phyloP scores from a whole-genome alignment of 2,888 invertebrate genomes.

The Aphrophora alni region DNA sequence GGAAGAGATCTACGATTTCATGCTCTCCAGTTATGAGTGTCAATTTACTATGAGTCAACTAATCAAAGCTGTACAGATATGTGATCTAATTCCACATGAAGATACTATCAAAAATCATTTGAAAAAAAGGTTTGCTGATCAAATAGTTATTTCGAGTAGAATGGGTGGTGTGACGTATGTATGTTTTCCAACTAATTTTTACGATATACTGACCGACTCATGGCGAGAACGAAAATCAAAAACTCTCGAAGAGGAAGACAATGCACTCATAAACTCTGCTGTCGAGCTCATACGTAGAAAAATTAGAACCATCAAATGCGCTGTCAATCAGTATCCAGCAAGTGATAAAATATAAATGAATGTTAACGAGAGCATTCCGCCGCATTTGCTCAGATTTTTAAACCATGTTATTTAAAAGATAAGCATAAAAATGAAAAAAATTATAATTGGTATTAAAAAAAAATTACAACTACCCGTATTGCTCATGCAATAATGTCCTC shows the following conservation, averaged over 20 bases:
- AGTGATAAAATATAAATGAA: neutral
- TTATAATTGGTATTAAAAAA: neutral
- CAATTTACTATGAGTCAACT: slow-evolving; percentile 2
- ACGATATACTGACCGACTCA: neutral
- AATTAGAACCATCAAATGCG: neutral
- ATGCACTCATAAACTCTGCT: slow-evolving; percentile 6
- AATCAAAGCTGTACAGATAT: neutral
- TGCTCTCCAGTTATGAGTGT: slow-evolving; percentile 12
- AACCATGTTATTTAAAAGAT: slow-evolving; percentile 2
- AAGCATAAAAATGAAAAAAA: neutral
- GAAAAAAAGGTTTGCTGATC: neutral
- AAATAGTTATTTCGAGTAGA: slow-evolving; percentile 5
- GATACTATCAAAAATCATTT: neutral
- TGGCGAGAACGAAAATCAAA: neutral
- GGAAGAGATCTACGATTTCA: slow-evolving; percentile 10
- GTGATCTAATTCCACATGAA: slow-evolving; percentile 15
- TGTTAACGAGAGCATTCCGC: neutral
- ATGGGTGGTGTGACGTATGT: slow-evolving; percentile 11
- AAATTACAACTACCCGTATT: neutral
- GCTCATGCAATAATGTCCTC: neutral
- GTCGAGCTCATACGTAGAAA: neutral
- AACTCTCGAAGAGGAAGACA: slow-evolving; percentile 12
- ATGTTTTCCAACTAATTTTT: slow-evolving; percentile 4
- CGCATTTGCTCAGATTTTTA: slow-evolving; percentile 3
- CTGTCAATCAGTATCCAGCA: neutral